phyloP scores from a whole-genome alignment of 2,888 invertebrate species.

The Chymomyza caudatula region DNA sequence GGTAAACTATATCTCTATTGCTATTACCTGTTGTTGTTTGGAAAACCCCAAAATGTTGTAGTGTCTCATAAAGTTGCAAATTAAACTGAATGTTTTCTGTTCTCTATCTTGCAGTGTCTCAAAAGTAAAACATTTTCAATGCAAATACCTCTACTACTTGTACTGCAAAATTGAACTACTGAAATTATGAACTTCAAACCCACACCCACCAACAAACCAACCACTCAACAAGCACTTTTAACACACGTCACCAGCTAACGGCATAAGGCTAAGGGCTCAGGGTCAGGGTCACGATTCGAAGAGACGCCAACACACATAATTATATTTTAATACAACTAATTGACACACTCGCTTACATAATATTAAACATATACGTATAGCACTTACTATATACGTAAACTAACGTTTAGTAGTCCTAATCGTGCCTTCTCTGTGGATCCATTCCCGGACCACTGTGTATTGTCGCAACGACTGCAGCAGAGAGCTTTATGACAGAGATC shows the following conservation, averaged over 20 bases:
- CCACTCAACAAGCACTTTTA: conserved; percentile 29
- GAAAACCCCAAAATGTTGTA: not conserved
- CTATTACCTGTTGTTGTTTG: not conserved
- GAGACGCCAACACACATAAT: conserved; percentile 1
- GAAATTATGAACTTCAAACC: not conserved
- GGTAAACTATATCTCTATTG: not conserved
- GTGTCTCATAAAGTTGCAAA: conserved; percentile 3
- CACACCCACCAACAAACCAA: conserved; percentile 22
- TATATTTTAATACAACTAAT: conserved; percentile 29
- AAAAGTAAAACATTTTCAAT: conserved; percentile 68
- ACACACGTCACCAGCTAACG: conserved; percentile 43
- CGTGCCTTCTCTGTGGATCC: conserved; percentile 41
- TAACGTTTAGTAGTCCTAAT: conserved; percentile 18
- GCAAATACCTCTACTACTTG: conserved; percentile 35
- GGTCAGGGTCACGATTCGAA: conserved; percentile 19
- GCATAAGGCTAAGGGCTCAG: conserved; percentile 39
- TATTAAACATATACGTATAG: conserved; percentile 10
- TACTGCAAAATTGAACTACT: not conserved
- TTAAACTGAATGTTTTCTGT: conserved; percentile 64
- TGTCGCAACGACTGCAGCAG: conserved; percentile 19
- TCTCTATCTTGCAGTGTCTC: conserved; percentile 75
- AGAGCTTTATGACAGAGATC: conserved; percentile 17
- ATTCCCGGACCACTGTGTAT: not conserved
- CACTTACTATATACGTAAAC: conserved; percentile 9
- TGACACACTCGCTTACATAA: conserved; percentile 16